Base-by-base conservation (phyloP, 2,888 invertebrate species). In the Tachystola acroxantha region DNA sequence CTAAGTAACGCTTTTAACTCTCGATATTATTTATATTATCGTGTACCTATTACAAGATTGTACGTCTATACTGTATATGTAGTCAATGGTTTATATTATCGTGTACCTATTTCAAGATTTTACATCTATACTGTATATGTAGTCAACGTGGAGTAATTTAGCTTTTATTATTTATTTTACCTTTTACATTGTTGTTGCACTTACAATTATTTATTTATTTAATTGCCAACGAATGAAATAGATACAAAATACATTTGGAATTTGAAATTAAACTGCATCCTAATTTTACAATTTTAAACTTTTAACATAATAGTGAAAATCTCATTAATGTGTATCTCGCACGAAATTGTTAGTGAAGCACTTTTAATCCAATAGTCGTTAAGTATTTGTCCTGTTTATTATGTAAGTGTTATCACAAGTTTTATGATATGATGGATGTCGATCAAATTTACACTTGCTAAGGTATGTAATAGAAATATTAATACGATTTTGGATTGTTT, bases 1-100 rank as follows among this genome's bases (percentile, higher is more conserved):
- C 57, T 90, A 89, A 84, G 45, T 37, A 48, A 45, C 45, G 10
- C n/a, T n/a, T n/a, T n/a, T n/a, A n/a, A n/a, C n/a, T n/a, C n/a
- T 11, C 40, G 45, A 51, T 50, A 48, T 53, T 59, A 57, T 26
- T 58, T 54, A 48, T 34, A 31, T 24, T n/a, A n/a, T n/a, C n/a
- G n/a, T n/a, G n/a, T n/a, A n/a, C n/a, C n/a, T n/a, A n/a, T n/a
- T n/a, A n/a, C 9, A 1, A 24, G 1, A 32, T 14, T 56, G 46
- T 60, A 55, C 65, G 45, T 57, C 53, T 64, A 62, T 55, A n/a
- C n/a, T n/a, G n/a, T n/a, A 65, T 53, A 61, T 55, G 65, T 53
- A 79, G 64, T 80, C 6, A n/a, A 71, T 77, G 79, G 72, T 64
- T 66, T 68, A 73, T n/a, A n/a, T n/a, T n/a, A n/a, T n/a, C n/a